Evolutionary conservation across 2,888 invertebrate genomes (phyloP).

Genomic region (Sesia apiformis): DNA sequence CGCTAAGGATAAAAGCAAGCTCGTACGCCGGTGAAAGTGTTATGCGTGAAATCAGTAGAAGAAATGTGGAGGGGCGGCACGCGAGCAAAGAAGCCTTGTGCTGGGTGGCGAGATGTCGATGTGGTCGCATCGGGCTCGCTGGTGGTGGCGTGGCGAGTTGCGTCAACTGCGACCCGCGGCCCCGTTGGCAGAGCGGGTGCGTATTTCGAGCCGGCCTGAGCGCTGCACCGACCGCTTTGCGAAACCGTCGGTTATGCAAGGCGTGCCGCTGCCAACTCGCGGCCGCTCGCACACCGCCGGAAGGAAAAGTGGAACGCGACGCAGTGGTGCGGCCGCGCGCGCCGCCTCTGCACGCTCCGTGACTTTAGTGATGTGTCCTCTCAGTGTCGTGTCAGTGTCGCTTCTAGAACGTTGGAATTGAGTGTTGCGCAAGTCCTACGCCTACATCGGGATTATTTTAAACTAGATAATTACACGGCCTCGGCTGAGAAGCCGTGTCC

Average conservation of each 20-base stretch:
- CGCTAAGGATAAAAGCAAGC: constrained; percentile 53
- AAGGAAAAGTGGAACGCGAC: constrained; percentile 73
- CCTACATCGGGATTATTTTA: constrained; percentile 66
- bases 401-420: constrained; percentile 65
- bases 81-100: constrained; percentile 18
- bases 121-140: constrained; percentile 16
- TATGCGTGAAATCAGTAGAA: constrained; percentile 51
- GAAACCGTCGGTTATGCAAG: constrained; percentile 72
- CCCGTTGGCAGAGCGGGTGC: constrained; percentile 55
- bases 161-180: constrained; percentile 44
- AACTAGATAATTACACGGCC: constrained; percentile 49
- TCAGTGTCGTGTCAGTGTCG: constrained; percentile 69
- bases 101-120: constrained; percentile 7
- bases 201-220: constrained; percentile 64
- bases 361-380: constrained; percentile 49
- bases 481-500: constrained; percentile 24
- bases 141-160: constrained; percentile 26
- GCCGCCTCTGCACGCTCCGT: constrained; percentile 63
- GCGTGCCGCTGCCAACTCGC: constrained; percentile 71
- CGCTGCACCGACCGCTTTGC: constrained; percentile 68
- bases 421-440: constrained; percentile 67
- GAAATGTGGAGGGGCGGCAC: constrained; percentile 43
- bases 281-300: constrained; percentile 55
- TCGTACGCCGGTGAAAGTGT: constrained; percentile 57
- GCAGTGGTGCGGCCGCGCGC: constrained; percentile 69